These are phyloP conservation scores for Antigone vipio DNA, from an alignment of 2,113 vertebrate genomes.

Conservation along the genomic window DNA sequence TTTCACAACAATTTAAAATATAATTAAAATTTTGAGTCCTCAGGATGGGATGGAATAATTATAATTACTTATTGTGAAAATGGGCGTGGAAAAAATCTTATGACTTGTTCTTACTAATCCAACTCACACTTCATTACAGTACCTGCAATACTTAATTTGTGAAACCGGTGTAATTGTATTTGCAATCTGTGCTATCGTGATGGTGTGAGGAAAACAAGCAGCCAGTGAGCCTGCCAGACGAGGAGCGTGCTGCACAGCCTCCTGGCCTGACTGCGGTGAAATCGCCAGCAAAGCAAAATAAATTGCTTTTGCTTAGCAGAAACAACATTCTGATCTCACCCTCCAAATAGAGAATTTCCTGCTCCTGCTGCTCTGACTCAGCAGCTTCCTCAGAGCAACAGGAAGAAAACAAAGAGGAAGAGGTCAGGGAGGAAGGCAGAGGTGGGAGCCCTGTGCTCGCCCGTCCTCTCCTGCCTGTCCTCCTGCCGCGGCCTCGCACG, in stretches of 20 bases:
- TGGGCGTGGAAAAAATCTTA: not conserved
- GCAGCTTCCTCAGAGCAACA: slow-evolving; percentile 14
- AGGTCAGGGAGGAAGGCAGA: slow-evolving; percentile 22
- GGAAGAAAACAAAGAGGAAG: slow-evolving; percentile 31
- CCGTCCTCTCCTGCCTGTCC: not conserved
- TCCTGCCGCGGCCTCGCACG: accelerated
- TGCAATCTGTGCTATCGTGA: not conserved
- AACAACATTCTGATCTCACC: slow-evolving; percentile 5
- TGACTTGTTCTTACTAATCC: not conserved
- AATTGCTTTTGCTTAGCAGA: slow-evolving; percentile 17
- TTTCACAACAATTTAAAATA: not conserved
- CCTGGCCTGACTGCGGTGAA: not conserved
- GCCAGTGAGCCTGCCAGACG: accelerated
- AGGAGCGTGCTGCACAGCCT: not conserved
- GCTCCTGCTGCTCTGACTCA: slow-evolving; percentile 48
- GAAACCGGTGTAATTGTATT: not conserved
- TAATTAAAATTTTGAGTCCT: slow-evolving; percentile 27
- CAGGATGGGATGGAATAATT: not conserved
- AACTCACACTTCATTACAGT: not conserved
- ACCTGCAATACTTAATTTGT: not conserved
- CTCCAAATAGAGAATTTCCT: slow-evolving; percentile 28
- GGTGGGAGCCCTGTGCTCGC: accelerated
- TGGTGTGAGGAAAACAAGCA: not conserved
- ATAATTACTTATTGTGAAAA: slow-evolving; percentile 19
- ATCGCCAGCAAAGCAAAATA: slow-evolving; percentile 22